These are phyloP conservation scores for Poicephalus meyeri DNA, from an alignment of 2,113 vertebrate genomes.

Conservation along the genomic window DNA sequence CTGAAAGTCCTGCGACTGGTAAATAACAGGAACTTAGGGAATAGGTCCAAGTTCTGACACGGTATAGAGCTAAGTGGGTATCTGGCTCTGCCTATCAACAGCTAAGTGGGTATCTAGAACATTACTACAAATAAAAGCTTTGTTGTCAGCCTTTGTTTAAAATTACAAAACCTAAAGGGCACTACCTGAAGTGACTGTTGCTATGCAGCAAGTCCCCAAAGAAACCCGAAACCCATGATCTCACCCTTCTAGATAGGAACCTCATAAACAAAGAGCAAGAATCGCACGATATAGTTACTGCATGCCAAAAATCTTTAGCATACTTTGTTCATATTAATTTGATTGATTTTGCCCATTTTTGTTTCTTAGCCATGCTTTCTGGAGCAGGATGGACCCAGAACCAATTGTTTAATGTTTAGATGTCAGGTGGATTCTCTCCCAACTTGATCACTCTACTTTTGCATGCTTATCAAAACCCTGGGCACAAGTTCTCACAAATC, in stretches of 20 bases:
- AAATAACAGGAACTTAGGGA: background rate
- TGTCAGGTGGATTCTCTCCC: background rate
- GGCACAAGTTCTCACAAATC: background rate
- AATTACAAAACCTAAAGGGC: background rate
- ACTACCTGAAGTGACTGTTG: background rate
- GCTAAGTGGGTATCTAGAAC: background rate
- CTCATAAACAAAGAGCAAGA: background rate
- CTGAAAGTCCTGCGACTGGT: rapidly evolving
- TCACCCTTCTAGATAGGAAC: background rate
- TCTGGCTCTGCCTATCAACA: background rate
- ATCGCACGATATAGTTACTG: background rate
- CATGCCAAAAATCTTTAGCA: background rate
- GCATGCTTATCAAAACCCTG: background rate
- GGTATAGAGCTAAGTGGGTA: background rate
- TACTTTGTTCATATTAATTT: background rate
- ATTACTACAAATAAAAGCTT: background rate
- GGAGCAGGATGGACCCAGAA: background rate
- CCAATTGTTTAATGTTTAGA: background rate
- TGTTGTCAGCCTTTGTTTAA: background rate
- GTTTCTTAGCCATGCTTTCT: background rate
- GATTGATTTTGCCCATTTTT: background rate
- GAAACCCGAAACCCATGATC: background rate
- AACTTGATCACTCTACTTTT: background rate
- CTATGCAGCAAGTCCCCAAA: background rate
- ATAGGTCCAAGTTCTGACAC: background rate